Base-by-base conservation (phyloP, 2,888 invertebrate species). In the Machimus atricapillus region DNA sequence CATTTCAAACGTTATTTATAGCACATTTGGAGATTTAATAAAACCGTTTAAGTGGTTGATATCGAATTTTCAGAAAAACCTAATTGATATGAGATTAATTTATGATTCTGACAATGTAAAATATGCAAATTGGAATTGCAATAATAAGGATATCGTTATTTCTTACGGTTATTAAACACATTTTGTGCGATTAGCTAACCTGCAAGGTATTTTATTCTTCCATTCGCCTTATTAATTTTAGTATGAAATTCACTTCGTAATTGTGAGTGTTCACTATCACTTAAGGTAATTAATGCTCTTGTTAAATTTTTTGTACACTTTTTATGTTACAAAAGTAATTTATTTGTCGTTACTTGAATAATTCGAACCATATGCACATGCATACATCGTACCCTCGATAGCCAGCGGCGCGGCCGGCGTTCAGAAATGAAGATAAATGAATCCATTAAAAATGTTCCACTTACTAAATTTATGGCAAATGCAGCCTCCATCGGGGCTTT, bases 361-460 rank as follows among this genome's bases (percentile, higher is more conserved):
- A 66, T 12, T 66, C 66, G 9, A 66, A 14, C 7, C 58, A 58
- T n/a, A n/a, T 58, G 66, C 27, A 27, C 66, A 23, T 23, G 27
- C 14, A 66, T 66, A 66, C 19, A 66, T 8, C 66, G 19, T 66
- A 27, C 9, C 23, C 4, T 9, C 66, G 66, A 66, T 66, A 66
- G 66, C 66, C 66, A 27, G 66, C 9, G 66, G 66, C 76, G 66
- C 66, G 27, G 14, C 27, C 9, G 66, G 66, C 76, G 2, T n/a
- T 76, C 76, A 76, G 37, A 34, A 76, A 34, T 37, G 34, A 76
- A 76, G 37, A 76, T 76, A 76, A 76, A 76, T 76, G 34, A 76
- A 34, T 76, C 76, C 34, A 37, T 76, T 76, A 76, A n/a, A 76
- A 76, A 76, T 76, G 34, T 76, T 76, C 37, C 76, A 76, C 76